phyloP scores from a whole-genome alignment of 2,888 invertebrate genomes.

The Brachyptera putata region DNA sequence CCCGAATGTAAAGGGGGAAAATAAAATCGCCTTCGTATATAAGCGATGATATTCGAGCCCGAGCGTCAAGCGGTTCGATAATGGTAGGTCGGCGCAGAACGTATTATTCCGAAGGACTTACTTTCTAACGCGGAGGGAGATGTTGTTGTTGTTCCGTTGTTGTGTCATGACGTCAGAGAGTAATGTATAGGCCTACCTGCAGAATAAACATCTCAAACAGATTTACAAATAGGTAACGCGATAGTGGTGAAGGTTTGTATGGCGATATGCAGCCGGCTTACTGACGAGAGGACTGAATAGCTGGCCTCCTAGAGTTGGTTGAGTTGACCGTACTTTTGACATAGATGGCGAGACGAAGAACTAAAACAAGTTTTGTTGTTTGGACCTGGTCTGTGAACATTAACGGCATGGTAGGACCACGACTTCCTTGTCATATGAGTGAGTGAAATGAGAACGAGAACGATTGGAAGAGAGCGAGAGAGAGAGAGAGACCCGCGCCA shows the following conservation, averaged over 20 bases:
- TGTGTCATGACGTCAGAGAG: constrained; percentile 2
- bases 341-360: not conserved
- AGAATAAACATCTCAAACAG: not conserved
- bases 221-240: not conserved
- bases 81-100: constrained; percentile 11
- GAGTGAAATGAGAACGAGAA: not conserved
- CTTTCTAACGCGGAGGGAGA: constrained; percentile 18
- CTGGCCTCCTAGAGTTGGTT: not conserved
- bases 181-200: constrained; percentile 7
- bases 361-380: constrained; percentile 18
- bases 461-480: not conserved
- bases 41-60: not conserved
- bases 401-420: too few relatives aligned
- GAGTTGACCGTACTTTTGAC: not conserved
- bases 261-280: not conserved
- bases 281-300: not conserved
- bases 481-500: not conserved
- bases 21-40: constrained; percentile 13
- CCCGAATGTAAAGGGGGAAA: constrained; percentile 17
- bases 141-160: constrained; percentile 18
- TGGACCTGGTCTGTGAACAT: constrained; percentile 12
- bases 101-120: constrained; percentile 7
- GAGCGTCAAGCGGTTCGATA: constrained; percentile 10
- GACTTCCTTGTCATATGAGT: constrained; percentile 18
- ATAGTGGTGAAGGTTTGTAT: not conserved